phyloP scores from a whole-genome alignment of 2,113 vertebrate species.

The Ageneiosus marmoratus region DNA sequence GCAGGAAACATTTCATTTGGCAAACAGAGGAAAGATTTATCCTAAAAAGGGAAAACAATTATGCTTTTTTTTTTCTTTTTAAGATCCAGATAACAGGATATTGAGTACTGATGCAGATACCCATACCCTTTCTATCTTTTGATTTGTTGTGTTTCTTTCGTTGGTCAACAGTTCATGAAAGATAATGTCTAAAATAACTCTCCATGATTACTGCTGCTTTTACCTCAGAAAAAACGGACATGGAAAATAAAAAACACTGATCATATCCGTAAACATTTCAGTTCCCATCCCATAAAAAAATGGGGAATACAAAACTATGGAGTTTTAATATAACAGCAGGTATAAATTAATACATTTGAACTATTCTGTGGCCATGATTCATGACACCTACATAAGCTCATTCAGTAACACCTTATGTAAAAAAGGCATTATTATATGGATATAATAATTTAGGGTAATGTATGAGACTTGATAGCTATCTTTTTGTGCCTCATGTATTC shows the following conservation, averaged over 20 bases:
- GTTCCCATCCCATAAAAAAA: neutral
- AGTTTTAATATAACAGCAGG: neutral
- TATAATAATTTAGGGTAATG: neutral
- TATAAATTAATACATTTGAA: neutral
- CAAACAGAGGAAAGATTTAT: conserved; percentile 25
- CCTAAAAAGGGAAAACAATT: conserved; percentile 39
- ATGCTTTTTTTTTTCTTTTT: neutral
- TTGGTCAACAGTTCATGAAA: neutral
- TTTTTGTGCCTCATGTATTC: neutral
- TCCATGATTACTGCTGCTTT: neutral
- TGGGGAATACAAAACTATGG: neutral
- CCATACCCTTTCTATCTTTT: neutral
- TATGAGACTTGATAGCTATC: neutral
- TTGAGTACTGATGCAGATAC: neutral
- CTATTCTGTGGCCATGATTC: no score
- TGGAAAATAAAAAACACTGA: neutral
- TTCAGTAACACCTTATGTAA: neutral
- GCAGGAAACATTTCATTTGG: conserved; percentile 1
- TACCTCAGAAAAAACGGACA: neutral
- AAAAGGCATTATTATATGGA: neutral
- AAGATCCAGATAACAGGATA: neutral
- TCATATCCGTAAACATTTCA: neutral
- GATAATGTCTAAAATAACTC: conserved; percentile 11
- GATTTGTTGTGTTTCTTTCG: neutral
- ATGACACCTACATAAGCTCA: neutral